Evolutionary conservation across 2,888 invertebrate species (phyloP), one percentile per base, ranked within the genome.

Genomic region (Trachelus troglodyta): DNA sequence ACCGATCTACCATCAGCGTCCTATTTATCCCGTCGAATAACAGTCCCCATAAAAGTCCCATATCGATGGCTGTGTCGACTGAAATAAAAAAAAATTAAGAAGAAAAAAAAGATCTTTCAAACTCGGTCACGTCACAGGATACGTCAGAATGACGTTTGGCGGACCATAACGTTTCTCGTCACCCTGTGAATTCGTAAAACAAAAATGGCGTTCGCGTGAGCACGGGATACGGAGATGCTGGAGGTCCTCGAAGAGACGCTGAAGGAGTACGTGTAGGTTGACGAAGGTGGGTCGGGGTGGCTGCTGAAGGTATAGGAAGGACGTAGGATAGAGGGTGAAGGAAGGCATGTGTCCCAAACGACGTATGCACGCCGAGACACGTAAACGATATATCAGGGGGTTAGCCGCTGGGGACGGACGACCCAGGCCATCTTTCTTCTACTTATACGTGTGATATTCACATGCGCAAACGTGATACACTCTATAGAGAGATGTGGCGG

Each of bases 311-410:
- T 30, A 23, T 12, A 69, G 69, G 69, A 69, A 69, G 71, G 75
- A 78, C 75, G 73, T 76, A 79, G 82, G 84, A 80, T 76, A 76
- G 81, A 79, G 74, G 79, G 76, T 78, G 81, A 84, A 35, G 69
- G 87, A 86, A 82, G 87, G 87, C 89, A 88, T 89, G 89, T 90
- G 91, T 90, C 90, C 88, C 90, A 89, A 91, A 91, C 90, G 90
- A 90, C 90, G 89, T 90, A 90, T 90, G 90, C 90, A 90, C 89
- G 89, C 87, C 88, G 90, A 89, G 90, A 90, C 91, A 91, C 91
- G 91, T 91, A 91, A 91, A 90, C 91, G 91, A 91, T 91, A 91
- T 91, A 91, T 91, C 91, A 91, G 90, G 88, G 90, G 91, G 91
- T 91, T 91, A 91, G 90, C 91, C 91, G 88, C 90, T 90, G 89